These are phyloP conservation scores for Drosophila pallidifrons DNA, from an alignment of 1,140 invertebrate genomes.

Conservation along the genomic window DNA sequence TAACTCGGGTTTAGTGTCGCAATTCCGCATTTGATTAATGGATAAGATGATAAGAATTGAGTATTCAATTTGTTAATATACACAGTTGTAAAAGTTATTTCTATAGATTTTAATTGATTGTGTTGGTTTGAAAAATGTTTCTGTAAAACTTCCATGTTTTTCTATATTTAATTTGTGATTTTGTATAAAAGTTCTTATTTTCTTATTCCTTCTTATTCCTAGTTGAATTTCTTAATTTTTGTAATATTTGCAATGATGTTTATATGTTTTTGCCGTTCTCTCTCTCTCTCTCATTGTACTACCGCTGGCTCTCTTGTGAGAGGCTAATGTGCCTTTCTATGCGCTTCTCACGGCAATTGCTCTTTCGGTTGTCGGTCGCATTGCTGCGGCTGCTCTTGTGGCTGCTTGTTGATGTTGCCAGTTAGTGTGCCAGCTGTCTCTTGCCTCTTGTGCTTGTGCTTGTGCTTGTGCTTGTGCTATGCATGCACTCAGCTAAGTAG, in stretches of 20 bases:
- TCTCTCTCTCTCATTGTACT: background rate
- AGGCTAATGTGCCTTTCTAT: slow-evolving; percentile 6
- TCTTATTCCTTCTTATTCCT: no score
- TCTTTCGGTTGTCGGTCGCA: background rate
- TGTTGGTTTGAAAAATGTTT: no score
- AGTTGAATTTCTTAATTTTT: background rate
- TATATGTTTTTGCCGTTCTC: background rate
- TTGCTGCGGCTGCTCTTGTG: background rate
- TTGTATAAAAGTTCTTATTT: no score
- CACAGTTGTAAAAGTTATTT: no score
- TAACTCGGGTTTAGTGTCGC: background rate
- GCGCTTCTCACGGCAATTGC: slow-evolving; percentile 21
- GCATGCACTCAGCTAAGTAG: slow-evolving; percentile 26
- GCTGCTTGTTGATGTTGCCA: background rate
- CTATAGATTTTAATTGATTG: no score
- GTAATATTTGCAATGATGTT: no score
- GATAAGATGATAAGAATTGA: background rate
- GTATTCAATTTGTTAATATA: no score
- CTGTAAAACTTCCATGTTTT: no score
- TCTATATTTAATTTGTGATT: no score
- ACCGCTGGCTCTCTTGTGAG: slow-evolving; percentile 2
- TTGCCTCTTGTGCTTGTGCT: background rate
- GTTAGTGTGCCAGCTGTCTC: background rate
- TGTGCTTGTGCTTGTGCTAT: background rate
- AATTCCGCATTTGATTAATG: no score